These are phyloP conservation scores for Cydia amplana DNA, from an alignment of 1,140 invertebrate species.

Conservation along the genomic window DNA sequence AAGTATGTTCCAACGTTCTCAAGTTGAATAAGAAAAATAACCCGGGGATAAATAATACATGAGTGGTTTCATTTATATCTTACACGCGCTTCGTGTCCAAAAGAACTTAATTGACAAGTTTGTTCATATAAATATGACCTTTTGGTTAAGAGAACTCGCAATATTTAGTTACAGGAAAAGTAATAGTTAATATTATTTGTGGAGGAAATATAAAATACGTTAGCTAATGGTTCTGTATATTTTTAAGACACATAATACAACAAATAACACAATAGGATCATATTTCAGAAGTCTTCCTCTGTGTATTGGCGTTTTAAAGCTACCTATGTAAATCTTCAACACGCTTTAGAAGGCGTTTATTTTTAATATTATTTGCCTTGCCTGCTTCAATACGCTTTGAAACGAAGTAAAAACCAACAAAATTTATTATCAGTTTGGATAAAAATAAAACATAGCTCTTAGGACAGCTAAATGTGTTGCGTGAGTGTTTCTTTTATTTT, in stretches of 20 bases:
- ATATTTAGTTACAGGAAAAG: conserved; percentile 14
- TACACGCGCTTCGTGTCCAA: neutral
- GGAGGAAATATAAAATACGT: conserved; percentile 8
- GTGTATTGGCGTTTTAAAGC: no score
- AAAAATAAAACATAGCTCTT: no score
- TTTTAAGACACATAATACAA: neutral
- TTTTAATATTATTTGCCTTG: no score
- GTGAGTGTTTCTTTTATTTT: no score
- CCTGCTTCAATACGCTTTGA: no score
- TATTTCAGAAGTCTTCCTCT: no score
- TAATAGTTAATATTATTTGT: neutral
- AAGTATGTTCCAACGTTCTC: conserved; percentile 20
- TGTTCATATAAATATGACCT: neutral
- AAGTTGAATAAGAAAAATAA: conserved; percentile 32
- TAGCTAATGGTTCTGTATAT: conserved; percentile 5
- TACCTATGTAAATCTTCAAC: no score
- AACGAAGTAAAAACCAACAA: no score
- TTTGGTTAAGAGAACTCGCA: neutral
- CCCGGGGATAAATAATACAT: conserved; percentile 30
- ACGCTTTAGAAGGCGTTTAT: no score
- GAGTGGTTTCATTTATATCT: conserved; percentile 33
- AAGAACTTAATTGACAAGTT: neutral
- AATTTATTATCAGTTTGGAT: no score
- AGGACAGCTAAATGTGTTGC: no score
- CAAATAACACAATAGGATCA: neutral